phyloP scores from a whole-genome alignment of 2,888 invertebrate species.

The Ochropleura plecta region DNA sequence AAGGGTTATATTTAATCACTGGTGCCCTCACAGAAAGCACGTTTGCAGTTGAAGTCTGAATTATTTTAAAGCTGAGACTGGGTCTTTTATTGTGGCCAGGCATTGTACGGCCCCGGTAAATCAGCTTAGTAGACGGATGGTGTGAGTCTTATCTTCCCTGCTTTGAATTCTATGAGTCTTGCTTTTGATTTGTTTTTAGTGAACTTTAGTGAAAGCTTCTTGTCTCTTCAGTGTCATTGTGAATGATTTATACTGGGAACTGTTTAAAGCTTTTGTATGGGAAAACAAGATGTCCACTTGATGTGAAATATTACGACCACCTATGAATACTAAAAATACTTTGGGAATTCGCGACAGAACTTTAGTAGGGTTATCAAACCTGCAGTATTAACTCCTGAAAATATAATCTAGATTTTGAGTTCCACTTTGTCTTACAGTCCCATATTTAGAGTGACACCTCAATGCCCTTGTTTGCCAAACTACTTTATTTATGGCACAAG shows the following conservation, averaged over 20 bases:
- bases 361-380: no score
- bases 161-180: slow-evolving; percentile 73
- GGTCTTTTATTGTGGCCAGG: slow-evolving; percentile 83
- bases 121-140: slow-evolving; percentile 87
- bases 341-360: background rate
- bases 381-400: background rate
- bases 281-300: background rate
- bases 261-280: background rate
- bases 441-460: slow-evolving; percentile 40
- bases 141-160: slow-evolving; percentile 79
- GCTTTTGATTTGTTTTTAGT: slow-evolving; percentile 53
- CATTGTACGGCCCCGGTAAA: slow-evolving; percentile 85
- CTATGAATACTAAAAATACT: background rate
- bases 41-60: slow-evolving; percentile 84
- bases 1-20: slow-evolving; percentile 88
- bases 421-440: slow-evolving; percentile 9
- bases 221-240: slow-evolving; percentile 34
- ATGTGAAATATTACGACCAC: background rate
- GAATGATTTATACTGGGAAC: slow-evolving; percentile 44
- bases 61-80: slow-evolving; percentile 84
- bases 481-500: slow-evolving; percentile 47
- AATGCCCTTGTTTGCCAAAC: slow-evolving; percentile 54
- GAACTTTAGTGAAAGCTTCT: slow-evolving; percentile 34
- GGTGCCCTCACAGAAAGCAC: slow-evolving; percentile 83
- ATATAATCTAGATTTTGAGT: slow-evolving; percentile 10